Percentiles rank a stretch among this genome's conserved stretches.
Evolutionary conservation across 1,140 invertebrate species (phyloP).

Genomic region (Drosophila yakuba): DNA sequence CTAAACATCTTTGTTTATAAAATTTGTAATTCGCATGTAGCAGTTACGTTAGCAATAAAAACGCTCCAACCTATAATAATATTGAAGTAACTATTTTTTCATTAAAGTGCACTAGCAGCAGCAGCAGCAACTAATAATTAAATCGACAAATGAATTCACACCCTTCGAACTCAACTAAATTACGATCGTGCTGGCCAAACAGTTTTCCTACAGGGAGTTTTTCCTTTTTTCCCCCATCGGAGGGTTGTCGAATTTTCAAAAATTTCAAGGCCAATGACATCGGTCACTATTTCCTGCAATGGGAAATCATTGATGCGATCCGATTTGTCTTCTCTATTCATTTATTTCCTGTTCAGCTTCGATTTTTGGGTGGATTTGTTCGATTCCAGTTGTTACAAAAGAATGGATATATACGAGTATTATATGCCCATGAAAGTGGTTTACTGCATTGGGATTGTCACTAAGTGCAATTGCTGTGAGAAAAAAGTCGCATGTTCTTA

Average conservation of each 20-base stretch:
- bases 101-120: slow-evolving; percentile 13
- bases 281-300: slow-evolving; percentile 29
- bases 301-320: slow-evolving; percentile 42
- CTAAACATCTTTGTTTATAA: not conserved
- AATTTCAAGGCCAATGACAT: slow-evolving; percentile 57
- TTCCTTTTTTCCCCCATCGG: slow-evolving; percentile 7
- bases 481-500: no score
- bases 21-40: not conserved
- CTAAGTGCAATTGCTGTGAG: no score
- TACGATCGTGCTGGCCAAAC: slow-evolving; percentile 40
- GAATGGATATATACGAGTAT: not conserved
- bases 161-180: slow-evolving; percentile 35
- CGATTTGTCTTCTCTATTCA: slow-evolving; percentile 27
- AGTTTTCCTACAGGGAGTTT: slow-evolving; percentile 29
- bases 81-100: not conserved
- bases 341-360: not conserved
- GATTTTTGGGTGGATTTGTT: slow-evolving; percentile 5
- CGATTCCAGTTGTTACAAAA: slow-evolving; percentile 3
- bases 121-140: slow-evolving; percentile 71
- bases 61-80: not conserved
- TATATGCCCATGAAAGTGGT: not conserved
- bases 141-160: slow-evolving; percentile 77
- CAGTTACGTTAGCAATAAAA: no score
- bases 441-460: not conserved
- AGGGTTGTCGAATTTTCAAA: slow-evolving; percentile 11